Evolutionary conservation across 2,888 invertebrate species (phyloP).

Genomic region (Drosophila suboccidentalis): DNA sequence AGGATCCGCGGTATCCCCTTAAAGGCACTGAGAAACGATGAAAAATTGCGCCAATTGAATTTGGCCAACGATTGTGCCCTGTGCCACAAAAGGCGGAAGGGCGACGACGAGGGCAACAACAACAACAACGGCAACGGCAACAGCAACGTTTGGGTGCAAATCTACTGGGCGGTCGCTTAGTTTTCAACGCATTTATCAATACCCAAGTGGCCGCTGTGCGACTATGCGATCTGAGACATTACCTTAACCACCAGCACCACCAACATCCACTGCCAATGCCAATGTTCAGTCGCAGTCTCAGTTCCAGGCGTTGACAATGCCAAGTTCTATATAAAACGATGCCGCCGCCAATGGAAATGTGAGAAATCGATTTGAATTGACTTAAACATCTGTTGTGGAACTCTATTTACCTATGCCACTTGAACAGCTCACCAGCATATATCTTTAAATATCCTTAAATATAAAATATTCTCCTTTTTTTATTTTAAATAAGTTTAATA

Average conservation of each 20-base stretch:
- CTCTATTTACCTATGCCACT: conserved; percentile 18
- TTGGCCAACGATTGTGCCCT: conserved; percentile 76
- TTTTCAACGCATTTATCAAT: conserved; percentile 83
- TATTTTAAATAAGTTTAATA: neutral
- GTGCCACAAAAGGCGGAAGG: conserved; percentile 43
- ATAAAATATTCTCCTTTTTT: neutral
- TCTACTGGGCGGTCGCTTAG: conserved; percentile 82
- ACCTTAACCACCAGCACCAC: conserved; percentile 20
- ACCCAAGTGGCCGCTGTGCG: conserved; percentile 69
- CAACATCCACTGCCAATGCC: conserved; percentile 14
- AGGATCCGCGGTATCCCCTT: conserved; percentile 71
- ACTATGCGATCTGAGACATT: conserved; percentile 30
- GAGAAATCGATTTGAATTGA: conserved; percentile 52
- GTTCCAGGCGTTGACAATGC: conserved; percentile 69
- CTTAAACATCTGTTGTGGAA: conserved; percentile 41
- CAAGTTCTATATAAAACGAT: conserved; percentile 47
- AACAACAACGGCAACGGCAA: conserved; percentile 4
- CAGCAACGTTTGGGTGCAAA: conserved; percentile 62
- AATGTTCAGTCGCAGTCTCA: neutral
- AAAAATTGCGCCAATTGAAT: conserved; percentile 85
- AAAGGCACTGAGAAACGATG: conserved; percentile 67
- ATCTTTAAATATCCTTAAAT: neutral
- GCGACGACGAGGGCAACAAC: conserved; percentile 27
- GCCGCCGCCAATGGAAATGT: conserved; percentile 45
- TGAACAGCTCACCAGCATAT: conserved; percentile 3